phyloP scores from a whole-genome alignment of 2,113 vertebrate genomes.

The Semicossyphus pulcher region DNA sequence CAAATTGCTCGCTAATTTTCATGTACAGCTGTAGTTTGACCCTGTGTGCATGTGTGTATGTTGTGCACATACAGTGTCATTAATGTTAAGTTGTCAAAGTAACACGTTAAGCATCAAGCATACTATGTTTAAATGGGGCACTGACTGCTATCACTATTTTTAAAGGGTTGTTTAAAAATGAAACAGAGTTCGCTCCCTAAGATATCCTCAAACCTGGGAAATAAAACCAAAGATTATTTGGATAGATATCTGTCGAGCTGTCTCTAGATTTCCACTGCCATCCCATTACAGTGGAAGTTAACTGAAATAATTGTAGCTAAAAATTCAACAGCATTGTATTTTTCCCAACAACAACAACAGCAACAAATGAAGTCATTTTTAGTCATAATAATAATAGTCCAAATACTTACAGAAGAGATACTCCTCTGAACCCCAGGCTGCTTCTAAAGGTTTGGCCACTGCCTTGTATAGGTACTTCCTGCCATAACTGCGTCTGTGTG shows the following conservation, averaged over 20 bases:
- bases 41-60: not conserved
- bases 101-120: slow-evolving; percentile 22
- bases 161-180: too few relatives aligned
- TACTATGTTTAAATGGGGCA: slow-evolving; percentile 5
- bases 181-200: too few relatives aligned
- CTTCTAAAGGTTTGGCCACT: not conserved
- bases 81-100: slow-evolving; percentile 44
- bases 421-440: not conserved
- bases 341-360: not conserved
- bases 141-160: not conserved
- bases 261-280: not conserved
- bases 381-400: too few relatives aligned
- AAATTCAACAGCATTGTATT: not conserved
- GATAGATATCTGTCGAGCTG: too few relatives aligned
- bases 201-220: too few relatives aligned
- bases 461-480: not conserved
- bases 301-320: not conserved
- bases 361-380: too few relatives aligned
- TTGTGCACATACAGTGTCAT: slow-evolving; percentile 24
- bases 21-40: slow-evolving; percentile 38
- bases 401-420: too few relatives aligned
- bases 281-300: not conserved
- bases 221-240: too few relatives aligned
- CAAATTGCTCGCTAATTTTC: slow-evolving; percentile 59
- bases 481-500: not conserved